Base-by-base conservation (phyloP, 2,888 invertebrate genomes). In the Dicyrtomina minuta region DNA sequence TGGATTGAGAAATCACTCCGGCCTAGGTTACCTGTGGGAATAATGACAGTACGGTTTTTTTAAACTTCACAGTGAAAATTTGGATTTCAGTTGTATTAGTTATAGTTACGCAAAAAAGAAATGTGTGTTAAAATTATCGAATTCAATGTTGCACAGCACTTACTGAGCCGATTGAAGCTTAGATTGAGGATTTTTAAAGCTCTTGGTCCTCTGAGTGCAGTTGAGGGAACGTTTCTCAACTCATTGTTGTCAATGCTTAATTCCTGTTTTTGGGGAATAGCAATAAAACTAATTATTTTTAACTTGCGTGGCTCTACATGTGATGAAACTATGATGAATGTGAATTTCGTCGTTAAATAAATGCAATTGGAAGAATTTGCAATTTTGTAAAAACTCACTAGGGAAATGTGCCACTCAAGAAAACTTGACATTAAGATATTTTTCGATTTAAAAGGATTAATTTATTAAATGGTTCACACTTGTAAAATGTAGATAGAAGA, bases 171-270 rank as follows among this genome's bases (percentile, higher is more conserved):
- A 81, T 95, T 95, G 79, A 88, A 86, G 77, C 88, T 86, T 68
- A 94, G 83, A 0, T 92, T 90, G 41, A 95, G 84, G 72, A 89
- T 84, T 80, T 87, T 87, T 70, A 94, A 83, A 27, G 88, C 86
- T 79, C 85, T 87, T 10, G 93, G 93, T 43, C 92, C 92, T 80
- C 92, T 92, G 24, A 94, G 83, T 0, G 93, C 91, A 44, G 87
- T 85, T 33, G 89, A 88, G 15, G 94, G 94, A 33, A 93, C 87
- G 13, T 84, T 82, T 51, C 86, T 87, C 77, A 95, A 85, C 80
- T 90, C 89, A 81, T 95, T 95, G 68, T 89, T 86, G 80, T 93
- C 90, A 79, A 95, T 84, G 79, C 88, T 88, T 65, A 95, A 84
- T 80, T 92, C 90, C 88, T 93, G 84, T 20, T 83, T 83, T 74